phyloP scores from a whole-genome alignment of 1,140 invertebrate species.

The Pogonomyrmex californicus region DNA sequence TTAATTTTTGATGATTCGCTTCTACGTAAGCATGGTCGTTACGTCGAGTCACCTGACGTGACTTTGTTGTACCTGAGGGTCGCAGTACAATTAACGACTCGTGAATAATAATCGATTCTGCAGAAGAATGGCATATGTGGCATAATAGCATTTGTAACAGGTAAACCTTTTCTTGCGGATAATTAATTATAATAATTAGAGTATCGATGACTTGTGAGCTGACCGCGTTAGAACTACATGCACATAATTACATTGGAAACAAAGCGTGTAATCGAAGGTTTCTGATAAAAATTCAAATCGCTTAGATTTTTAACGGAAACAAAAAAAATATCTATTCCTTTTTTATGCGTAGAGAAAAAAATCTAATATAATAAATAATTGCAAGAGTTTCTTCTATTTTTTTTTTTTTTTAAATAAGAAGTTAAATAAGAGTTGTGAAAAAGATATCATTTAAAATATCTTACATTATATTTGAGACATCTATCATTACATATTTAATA shows the following conservation, averaged over 20 bases:
- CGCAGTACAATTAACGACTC: conserved; percentile 65
- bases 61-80: conserved; percentile 65
- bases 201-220: conserved; percentile 24
- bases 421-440: too few species aligned
- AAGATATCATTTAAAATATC: too few species aligned
- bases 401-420: too few species aligned
- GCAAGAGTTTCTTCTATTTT: background rate
- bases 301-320: background rate
- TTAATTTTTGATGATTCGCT: conserved; percentile 67
- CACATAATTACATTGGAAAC: background rate
- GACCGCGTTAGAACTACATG: background rate
- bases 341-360: background rate
- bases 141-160: background rate
- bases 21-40: conserved; percentile 61
- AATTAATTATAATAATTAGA: conserved; percentile 39
- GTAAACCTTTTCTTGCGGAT: background rate
- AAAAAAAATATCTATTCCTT: background rate
- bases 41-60: conserved; percentile 59
- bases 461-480: too few species aligned
- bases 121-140: conserved; percentile 4
- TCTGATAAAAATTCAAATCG: background rate
- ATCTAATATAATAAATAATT: background rate
- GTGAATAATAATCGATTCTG: conserved; percentile 63
- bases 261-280: background rate
- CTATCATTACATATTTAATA: too few species aligned